A percentile compares a stretch with the other conserved stretches of the same genome.
Evolutionary conservation across 1,140 invertebrate genomes (phyloP).

Genomic region (Meloidogyne chitwoodi): DNA sequence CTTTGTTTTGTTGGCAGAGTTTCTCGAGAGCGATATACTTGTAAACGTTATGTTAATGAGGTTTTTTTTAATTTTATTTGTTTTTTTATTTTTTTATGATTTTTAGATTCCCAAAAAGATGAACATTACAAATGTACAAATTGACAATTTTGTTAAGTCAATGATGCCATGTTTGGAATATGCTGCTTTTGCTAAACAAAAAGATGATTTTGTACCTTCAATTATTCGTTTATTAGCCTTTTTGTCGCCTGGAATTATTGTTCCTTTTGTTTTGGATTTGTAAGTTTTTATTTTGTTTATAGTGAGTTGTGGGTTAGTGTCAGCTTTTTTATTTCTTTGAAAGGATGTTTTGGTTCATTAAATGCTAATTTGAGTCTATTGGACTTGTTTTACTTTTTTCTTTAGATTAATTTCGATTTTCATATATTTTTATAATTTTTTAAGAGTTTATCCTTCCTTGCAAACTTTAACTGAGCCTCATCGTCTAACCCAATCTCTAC

Average conservation of each 20-base stretch:
- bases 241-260: slow-evolving; percentile 75
- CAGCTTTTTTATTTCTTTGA: too few species aligned
- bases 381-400: neutral
- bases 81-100: slow-evolving; percentile 15
- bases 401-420: neutral
- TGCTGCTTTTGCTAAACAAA: slow-evolving; percentile 73
- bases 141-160: slow-evolving; percentile 76
- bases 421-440: too few species aligned
- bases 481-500: slow-evolving; percentile 61
- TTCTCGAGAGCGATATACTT: slow-evolving; percentile 42
- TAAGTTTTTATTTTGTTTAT: slow-evolving; percentile 61
- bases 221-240: slow-evolving; percentile 74
- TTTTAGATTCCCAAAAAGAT: slow-evolving; percentile 72
- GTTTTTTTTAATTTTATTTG: slow-evolving; percentile 2
- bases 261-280: slow-evolving; percentile 77
- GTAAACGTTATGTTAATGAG: slow-evolving; percentile 19
- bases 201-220: slow-evolving; percentile 67
- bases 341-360: too few species aligned
- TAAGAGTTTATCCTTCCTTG: slow-evolving; percentile 71
- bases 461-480: slow-evolving; percentile 83
- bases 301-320: too few species aligned
- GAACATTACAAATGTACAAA: slow-evolving; percentile 74
- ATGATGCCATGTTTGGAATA: slow-evolving; percentile 70
- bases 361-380: too few species aligned
- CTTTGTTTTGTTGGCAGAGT: slow-evolving; percentile 42